Base-by-base conservation (phyloP, 2,113 vertebrate species). In the Anarrhichthys ocellatus region DNA sequence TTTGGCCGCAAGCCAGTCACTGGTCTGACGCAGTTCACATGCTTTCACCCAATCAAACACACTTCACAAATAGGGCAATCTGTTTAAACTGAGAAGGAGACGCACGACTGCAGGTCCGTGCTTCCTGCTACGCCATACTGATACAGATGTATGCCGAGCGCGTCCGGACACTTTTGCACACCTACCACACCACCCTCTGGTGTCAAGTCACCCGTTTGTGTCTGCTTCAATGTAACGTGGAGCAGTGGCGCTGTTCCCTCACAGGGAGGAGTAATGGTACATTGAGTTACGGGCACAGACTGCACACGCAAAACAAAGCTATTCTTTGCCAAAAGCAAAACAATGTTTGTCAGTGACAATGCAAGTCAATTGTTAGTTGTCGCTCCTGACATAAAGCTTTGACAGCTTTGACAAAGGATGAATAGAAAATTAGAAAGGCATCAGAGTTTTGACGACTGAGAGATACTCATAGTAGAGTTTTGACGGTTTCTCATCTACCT, bases 41-140 rank as follows among this genome's bases (percentile, higher is more conserved):
- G 38, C 67, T 69, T 69, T 48, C 44, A 73, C 29, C 86, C 84
- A 79, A 81, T 90, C 86, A 80, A 42, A 80, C 83, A 78, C 67
- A 64, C 63, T 74, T 64, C 59, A 86, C 78, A 92, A 89, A 88
- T 15, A 66, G 76, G 42, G 29, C 69, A 80, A 76, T 87, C 63
- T 82, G 54, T 82, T 87, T 78, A 54, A 79, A 77, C 0, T 20
- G 7, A 32, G 64, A 50, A 46, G n/a, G 76, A 75, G 65, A 66
- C 1, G 9, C 3, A 63, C 36, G 36, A 8, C 36, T 7, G 76
- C 34, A 46, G 44, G 34, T 59, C 66, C 69, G 46, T 24, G 58
- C 18, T 32, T 66, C 18, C 59, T 63, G 64, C 67, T 54, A 64
- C 22, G 36, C 3, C 58, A 11, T 67, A 32, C 7, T 29, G 32